These are phyloP conservation scores for Pollimyrus isidori DNA, from an alignment of 2,113 vertebrate species.

Conservation along the genomic window DNA sequence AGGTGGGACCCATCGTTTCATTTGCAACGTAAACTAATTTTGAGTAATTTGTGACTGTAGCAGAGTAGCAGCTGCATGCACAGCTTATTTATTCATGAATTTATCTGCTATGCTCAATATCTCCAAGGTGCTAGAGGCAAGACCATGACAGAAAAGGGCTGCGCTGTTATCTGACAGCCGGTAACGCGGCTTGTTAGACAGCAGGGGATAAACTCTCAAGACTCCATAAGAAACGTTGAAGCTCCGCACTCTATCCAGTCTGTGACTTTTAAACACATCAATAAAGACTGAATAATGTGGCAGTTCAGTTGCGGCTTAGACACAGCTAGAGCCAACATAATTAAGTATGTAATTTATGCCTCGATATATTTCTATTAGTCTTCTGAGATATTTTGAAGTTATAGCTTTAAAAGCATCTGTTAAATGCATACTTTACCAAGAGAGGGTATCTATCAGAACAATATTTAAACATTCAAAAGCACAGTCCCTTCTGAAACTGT, in stretches of 20 bases:
- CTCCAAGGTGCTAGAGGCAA: neutral
- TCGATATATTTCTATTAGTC: neutral
- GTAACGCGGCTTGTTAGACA: neutral
- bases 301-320: neutral
- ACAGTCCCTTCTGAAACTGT: neutral
- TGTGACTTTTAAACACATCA: neutral
- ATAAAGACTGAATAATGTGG: neutral
- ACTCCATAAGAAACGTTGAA: neutral
- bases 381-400: neutral
- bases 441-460: neutral
- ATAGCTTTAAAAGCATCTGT: neutral
- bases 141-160: neutral
- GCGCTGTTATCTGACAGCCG: neutral
- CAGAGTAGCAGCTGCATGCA: neutral
- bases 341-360: neutral
- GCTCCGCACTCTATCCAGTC: neutral
- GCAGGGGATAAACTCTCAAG: neutral
- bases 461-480: neutral
- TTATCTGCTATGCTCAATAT: neutral
- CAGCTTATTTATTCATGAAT: neutral
- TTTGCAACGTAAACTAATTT: conserved; percentile 39
- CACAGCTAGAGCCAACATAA: neutral
- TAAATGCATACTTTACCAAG: neutral
- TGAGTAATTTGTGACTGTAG: conserved; percentile 22
- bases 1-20: neutral